phyloP scores from a whole-genome alignment of 2,113 vertebrate genomes.

The Danionella cerebrum region DNA sequence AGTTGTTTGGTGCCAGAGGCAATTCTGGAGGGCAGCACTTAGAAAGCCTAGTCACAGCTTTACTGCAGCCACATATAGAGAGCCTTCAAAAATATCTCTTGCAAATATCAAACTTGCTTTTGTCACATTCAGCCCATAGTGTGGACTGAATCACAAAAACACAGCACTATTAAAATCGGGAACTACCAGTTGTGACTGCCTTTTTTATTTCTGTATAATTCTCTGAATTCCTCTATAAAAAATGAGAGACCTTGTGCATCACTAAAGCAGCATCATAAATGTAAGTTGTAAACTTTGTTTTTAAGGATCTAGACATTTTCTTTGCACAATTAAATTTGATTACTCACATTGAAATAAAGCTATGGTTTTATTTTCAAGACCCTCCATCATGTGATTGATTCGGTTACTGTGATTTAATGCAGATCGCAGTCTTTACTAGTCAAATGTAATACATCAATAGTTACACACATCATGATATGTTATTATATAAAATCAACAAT shows the following conservation, averaged over 20 bases:
- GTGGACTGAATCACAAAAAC: background rate
- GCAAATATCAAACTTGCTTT: conserved; percentile 7
- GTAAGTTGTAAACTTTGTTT: too few species aligned
- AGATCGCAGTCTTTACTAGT: too few species aligned
- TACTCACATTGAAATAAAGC: too few species aligned
- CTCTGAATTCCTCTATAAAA: background rate
- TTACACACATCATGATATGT: too few species aligned
- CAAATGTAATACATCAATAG: too few species aligned
- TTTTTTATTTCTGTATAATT: background rate
- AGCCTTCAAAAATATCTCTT: conserved; percentile 10
- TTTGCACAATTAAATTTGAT: too few species aligned
- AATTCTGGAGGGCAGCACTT: conserved; percentile 27
- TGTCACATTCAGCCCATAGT: background rate
- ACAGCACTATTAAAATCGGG: background rate
- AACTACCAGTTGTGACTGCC: background rate
- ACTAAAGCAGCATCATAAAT: too few species aligned
- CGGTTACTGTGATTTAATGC: too few species aligned
- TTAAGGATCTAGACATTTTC: too few species aligned
- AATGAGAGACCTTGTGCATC: background rate
- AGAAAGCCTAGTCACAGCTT: conserved; percentile 14
- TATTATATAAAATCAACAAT: too few species aligned
- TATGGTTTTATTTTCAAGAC: too few species aligned
- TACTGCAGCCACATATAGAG: background rate
- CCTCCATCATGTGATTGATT: too few species aligned
- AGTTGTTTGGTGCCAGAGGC: conserved; percentile 25